Evolutionary conservation across 2,888 invertebrate species (phyloP), one percentile per base, ranked within the genome.

Genomic region (Hyles lineata): DNA sequence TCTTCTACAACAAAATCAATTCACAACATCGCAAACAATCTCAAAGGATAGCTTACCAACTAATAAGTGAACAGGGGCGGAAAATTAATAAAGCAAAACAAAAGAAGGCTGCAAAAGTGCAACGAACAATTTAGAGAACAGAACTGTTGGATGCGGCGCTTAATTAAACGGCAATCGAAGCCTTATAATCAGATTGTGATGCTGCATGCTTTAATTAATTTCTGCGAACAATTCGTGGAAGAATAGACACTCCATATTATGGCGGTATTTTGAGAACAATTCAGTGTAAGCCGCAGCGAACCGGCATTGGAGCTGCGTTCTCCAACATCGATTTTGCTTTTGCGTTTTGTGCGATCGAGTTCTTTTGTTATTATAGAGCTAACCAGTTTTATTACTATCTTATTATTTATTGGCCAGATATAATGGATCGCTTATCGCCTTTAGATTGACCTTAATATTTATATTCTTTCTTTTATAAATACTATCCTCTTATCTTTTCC

Each of bases 141-240:
- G n/a, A 50, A 63, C 11, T 50, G 52, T 6, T 55, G 17, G 63
- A 15, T n/a, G 7, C 43, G 43, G 50, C 43, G 50, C 15, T 50
- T 67, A 67, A 67, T 67, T 67, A 50, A 23, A 25, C 6, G 15
- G 21, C 67, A 67, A 67, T 52, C 25, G 62, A 62, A 29, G 61
- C 62, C 50, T 15, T 29, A 21, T 55, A 55, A 55, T 25, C 21
- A 15, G 29, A 55, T n/a, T 43, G 29, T 67, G 19, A 2, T 63
- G 52, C 55, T n/a, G 32, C 17, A 23, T 72, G 69, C 50, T 72
- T 50, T 61, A 25, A 73, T 75, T 73, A 80, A 77, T 80, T 81
- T 77, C 55, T 19, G 55, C 77, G 75, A 79, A 67, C 43, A 43
- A 67, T 55, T 8, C 50, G 29, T 62, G 23, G 15, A 50, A 63